Conservation (phyloP, 2,113 vertebrate genomes). For the Dipodomys spectabilis region DNA sequence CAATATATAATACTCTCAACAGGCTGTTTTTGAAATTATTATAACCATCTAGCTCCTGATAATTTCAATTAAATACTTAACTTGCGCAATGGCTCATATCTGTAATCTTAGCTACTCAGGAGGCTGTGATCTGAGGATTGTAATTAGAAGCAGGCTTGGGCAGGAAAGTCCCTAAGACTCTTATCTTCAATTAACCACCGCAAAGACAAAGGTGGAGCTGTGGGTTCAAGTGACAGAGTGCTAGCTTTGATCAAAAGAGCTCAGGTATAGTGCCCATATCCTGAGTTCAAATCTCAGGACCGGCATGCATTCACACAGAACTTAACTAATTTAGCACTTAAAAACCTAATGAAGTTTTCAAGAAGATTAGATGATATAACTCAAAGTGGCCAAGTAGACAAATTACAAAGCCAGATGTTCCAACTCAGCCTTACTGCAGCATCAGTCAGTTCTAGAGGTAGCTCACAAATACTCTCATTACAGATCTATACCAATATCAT, state of each 20-base stretch:
- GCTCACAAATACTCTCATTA: not conserved
- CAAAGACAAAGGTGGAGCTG: too few relatives aligned
- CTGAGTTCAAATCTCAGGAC: too few relatives aligned
- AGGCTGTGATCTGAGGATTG: too few relatives aligned
- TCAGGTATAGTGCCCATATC: too few relatives aligned
- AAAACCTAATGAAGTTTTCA: not conserved
- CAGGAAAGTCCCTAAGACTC: not conserved
- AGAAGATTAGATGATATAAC: constrained; percentile 2
- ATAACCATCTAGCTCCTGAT: not conserved
- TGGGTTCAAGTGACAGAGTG: too few relatives aligned
- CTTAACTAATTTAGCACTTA: not conserved
- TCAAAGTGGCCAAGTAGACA: not conserved
- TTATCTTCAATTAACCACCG: too few relatives aligned
- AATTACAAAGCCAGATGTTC: not conserved
- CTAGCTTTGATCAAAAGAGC: too few relatives aligned
- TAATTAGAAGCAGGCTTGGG: not conserved
- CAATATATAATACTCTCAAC: not conserved
- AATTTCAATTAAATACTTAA: not conserved
- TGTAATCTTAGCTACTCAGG: too few relatives aligned
- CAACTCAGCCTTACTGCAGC: not conserved
- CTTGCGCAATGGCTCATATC: too few relatives aligned
- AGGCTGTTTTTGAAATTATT: constrained; percentile 1
- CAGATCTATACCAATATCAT: not conserved
- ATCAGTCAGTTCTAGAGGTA: not conserved
- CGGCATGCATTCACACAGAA: not conserved